Percentiles rank a stretch among this genome's conserved stretches.
These are phyloP conservation scores for Neosilurus mollespiculum DNA, from an alignment of 2,797 vertebrate genomes.

Conservation along the genomic window DNA sequence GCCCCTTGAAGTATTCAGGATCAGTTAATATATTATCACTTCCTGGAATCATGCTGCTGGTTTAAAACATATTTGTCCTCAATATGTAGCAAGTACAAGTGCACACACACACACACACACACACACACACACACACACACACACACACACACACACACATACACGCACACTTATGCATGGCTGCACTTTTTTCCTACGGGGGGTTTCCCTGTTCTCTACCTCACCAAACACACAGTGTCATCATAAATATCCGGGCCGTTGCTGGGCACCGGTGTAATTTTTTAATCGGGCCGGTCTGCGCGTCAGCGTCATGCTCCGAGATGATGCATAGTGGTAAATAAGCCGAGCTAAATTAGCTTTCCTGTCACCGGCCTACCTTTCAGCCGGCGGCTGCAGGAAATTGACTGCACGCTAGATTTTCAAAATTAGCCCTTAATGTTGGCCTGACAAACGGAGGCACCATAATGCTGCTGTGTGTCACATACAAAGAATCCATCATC, in stretches of 20 bases:
- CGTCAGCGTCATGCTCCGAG: constrained; percentile 86
- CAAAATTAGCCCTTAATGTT: constrained; percentile 99
- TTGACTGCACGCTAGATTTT: constrained; percentile 99
- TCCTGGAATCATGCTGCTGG: too few species aligned
- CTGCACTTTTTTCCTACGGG: constrained; percentile 43
- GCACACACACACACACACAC: neutral
- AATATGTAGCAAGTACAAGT: too few species aligned
- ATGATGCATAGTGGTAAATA: constrained; percentile 99
- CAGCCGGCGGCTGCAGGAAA: constrained; percentile 87
- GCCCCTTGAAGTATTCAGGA: too few species aligned
- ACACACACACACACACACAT: neutral
- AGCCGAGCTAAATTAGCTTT: constrained; percentile 93
- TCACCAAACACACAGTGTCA: constrained; percentile 82
- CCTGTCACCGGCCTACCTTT: constrained; percentile 94
- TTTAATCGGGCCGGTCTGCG: constrained; percentile 84
- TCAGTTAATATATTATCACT: too few species aligned
- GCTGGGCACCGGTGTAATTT: constrained; percentile 83
- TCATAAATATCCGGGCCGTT: constrained; percentile 90
- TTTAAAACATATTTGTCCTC: too few species aligned
- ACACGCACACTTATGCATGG: neutral
- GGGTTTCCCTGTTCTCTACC: constrained; percentile 83
- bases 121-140: neutral
- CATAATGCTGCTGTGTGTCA: constrained; percentile 87
- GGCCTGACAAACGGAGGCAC: constrained; percentile 89
- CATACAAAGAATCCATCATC: constrained; percentile 92